A percentile compares a stretch with the other conserved stretches of the same genome.
Evolutionary conservation across 2,888 invertebrate genomes (phyloP).

Genomic region (Phymatocera aterrima): DNA sequence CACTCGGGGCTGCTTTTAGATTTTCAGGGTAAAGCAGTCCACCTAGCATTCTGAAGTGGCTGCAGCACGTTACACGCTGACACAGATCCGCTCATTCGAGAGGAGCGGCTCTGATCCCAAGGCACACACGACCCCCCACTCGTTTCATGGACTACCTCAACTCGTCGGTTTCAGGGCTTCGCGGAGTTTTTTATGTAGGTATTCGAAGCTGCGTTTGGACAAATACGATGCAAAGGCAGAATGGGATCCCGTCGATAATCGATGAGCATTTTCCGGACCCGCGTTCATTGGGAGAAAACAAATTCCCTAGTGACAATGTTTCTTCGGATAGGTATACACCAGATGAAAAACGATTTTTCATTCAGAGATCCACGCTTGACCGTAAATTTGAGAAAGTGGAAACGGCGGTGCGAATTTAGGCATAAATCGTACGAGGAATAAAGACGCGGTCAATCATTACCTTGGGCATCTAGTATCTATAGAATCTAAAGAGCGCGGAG

Average conservation of each 20-base stretch:
- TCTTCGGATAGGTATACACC: too few species aligned
- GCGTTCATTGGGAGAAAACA: neutral
- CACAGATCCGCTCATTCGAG: slow-evolving; percentile 40
- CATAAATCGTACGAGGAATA: too few species aligned
- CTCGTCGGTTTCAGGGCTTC: slow-evolving; percentile 37
- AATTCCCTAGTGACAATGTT: neutral
- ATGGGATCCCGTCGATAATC: slow-evolving; percentile 10
- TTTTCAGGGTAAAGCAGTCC: slow-evolving; percentile 2
- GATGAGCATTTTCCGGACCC: neutral
- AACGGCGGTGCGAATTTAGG: too few species aligned
- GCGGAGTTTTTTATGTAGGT: neutral
- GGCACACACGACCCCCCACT: slow-evolving; percentile 24
- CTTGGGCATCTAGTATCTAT: too few species aligned
- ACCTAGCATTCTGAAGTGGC: slow-evolving; percentile 6
- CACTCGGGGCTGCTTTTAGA: slow-evolving; percentile 20
- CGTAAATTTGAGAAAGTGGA: too few species aligned
- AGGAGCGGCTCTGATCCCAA: slow-evolving; percentile 40
- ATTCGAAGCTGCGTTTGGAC: neutral
- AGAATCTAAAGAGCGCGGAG: too few species aligned
- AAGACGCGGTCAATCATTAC: too few species aligned
- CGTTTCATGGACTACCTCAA: neutral
- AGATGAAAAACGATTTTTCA: too few species aligned
- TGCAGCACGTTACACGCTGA: slow-evolving; percentile 14
- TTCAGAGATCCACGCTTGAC: too few species aligned
- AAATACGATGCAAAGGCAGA: neutral